A percentile compares a stretch with the other conserved stretches of the same genome.
Conservation (phyloP, 2,888 invertebrate genomes). For the Trichopoda pennipes region DNA sequence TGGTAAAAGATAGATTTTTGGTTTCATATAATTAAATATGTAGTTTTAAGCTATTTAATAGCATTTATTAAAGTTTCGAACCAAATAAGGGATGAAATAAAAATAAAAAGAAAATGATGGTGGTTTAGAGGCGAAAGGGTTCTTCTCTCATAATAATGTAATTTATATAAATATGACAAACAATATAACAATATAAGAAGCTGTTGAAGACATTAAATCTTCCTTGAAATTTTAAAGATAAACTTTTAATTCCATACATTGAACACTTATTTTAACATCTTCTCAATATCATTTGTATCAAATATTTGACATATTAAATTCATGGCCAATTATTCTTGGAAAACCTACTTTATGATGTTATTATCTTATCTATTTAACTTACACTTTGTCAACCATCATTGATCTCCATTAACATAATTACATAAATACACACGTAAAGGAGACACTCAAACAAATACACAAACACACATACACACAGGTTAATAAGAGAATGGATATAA, state of each 20-base stretch:
- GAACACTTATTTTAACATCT: too few relatives aligned
- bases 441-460: neutral
- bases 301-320: conserved; percentile 9
- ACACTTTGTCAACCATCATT: conserved; percentile 21
- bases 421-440: neutral
- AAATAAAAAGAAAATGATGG: too few relatives aligned
- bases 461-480: neutral
- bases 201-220: too few relatives aligned
- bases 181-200: too few relatives aligned
- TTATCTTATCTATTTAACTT: conserved; percentile 7
- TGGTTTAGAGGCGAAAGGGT: too few relatives aligned
- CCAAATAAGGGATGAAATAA: too few relatives aligned
- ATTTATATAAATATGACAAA: too few relatives aligned
- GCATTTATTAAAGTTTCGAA: too few relatives aligned
- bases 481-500: conserved; percentile 1
- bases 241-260: neutral
- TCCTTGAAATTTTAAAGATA: neutral
- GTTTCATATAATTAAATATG: too few relatives aligned
- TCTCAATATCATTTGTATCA: neutral
- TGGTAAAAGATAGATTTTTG: neutral
- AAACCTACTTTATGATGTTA: conserved; percentile 34
- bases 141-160: too few relatives aligned
- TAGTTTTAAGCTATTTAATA: too few relatives aligned
- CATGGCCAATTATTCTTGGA: conserved; percentile 40
- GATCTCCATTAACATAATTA: conserved; percentile 38